Evolutionary conservation across 37 sponge, comb jelly and placozoan species (phyloP).

Genomic region (Bolinopsis microptera): DNA sequence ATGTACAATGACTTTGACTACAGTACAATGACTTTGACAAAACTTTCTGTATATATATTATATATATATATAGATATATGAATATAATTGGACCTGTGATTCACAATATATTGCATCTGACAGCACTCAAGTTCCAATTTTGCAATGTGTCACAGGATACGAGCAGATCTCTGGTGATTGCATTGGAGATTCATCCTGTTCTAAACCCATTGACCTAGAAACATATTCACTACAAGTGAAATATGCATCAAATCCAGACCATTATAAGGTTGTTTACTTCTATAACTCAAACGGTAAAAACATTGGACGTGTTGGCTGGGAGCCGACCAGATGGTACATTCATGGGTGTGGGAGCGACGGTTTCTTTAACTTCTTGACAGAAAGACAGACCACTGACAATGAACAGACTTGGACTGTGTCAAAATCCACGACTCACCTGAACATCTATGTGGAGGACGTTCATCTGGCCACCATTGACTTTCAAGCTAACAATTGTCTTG

Average conservation of each 20-base stretch:
- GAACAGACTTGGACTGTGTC: not conserved
- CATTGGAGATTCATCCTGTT: not conserved
- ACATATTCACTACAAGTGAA: not conserved
- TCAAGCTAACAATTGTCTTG: not conserved
- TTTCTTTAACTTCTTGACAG: not conserved
- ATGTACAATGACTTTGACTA: too few relatives aligned
- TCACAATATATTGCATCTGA: too few relatives aligned
- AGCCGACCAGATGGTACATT: not conserved
- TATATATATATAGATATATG: too few relatives aligned
- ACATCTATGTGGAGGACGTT: not conserved
- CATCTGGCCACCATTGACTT: not conserved
- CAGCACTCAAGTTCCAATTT: too few relatives aligned
- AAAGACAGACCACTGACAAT: not conserved
- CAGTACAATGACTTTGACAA: too few relatives aligned
- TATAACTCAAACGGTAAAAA: not conserved
- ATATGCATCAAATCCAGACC: constrained; percentile 26
- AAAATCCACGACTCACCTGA: not conserved
- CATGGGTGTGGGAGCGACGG: not conserved
- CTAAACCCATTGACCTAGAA: not conserved
- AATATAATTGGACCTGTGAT: too few relatives aligned
- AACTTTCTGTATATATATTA: too few relatives aligned
- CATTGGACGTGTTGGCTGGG: constrained; percentile 1
- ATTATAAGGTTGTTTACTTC: not conserved
- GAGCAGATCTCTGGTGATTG: not conserved
- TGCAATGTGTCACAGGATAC: not conserved